Evolutionary conservation across 2,113 vertebrate genomes (phyloP), one percentile per base, ranked within the genome.

Genomic region (Hippocampus barbouri): DNA sequence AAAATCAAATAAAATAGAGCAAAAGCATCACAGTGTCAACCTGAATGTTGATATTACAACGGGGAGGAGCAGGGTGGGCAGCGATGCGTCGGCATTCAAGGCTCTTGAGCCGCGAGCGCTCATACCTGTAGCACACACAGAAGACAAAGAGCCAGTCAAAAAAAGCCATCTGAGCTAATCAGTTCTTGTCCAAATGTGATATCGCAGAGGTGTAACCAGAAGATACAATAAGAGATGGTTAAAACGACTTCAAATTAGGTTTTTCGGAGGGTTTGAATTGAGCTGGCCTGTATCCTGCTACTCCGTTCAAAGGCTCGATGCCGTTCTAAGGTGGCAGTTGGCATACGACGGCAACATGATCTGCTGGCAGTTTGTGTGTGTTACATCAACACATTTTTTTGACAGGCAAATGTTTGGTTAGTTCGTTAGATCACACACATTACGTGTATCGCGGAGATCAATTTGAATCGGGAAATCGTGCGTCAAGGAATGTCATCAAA

Each of bases 91-190:
- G n/a, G 76, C 69, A 54, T 86, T 72, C 69, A 91, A 82, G 16
- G 92, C 90, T n/a, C 86, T 86, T 8, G 94, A 96, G 68, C 95
- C 96, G 67, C 90, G 92, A 60, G 95, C 95, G 60, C 94, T 94
- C 94, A 95, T 94, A 93, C 90, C 96, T 98, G 89, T 1, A 89
- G 90, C 18, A 75, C 23, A 72, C 23, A 66, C 21, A 73, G 14
- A 71, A 23, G 38, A 23, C 53, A 77, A 25, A 38, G 67, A 68
- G 15, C 41, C 30, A 59, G 16, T 49, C 62, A 12, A 64, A 77
- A 51, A 47, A 45, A 76, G 34, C 16, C 0, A 49, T 68, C 43
- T 61, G 11, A 78, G 51, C 72, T 1, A 66, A 65, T 41, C 21
- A 68, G 40, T 20, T 68, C 23, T 71, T 49, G 21, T 69, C n/a